These are phyloP conservation scores for Apomyelois bistriatella DNA, from an alignment of 2,888 invertebrate genomes.

Conservation along the genomic window DNA sequence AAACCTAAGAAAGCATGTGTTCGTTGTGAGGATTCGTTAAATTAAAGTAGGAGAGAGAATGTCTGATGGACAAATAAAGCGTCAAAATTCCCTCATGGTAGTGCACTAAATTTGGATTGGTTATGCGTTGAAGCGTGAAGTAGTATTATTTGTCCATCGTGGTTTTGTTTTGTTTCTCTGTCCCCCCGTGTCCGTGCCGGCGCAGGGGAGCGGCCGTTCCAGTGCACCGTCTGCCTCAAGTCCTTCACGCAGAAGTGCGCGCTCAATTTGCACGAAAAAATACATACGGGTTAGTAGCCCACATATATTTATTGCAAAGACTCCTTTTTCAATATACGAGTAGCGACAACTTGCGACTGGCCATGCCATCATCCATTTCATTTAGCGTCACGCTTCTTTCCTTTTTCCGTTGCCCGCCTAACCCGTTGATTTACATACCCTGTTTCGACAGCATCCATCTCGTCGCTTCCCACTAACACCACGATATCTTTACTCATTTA, in stretches of 20 bases:
- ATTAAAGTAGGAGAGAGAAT: slow-evolving; percentile 66
- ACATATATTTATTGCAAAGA: slow-evolving; percentile 70
- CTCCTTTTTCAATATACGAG: slow-evolving; percentile 53
- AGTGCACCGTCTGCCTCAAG: slow-evolving; percentile 82
- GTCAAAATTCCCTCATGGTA: slow-evolving; percentile 70
- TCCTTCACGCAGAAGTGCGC: slow-evolving; percentile 82
- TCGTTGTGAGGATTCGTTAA: slow-evolving; percentile 70
- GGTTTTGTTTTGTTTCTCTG: slow-evolving; percentile 80
- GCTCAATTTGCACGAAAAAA: slow-evolving; percentile 82
- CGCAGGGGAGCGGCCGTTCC: slow-evolving; percentile 81
- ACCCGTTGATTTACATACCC: slow-evolving; percentile 65
- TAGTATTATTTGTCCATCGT: slow-evolving; percentile 77
- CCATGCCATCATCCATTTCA: slow-evolving; percentile 59
- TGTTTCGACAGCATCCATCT: slow-evolving; percentile 64
- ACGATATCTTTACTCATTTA: slow-evolving; percentile 58
- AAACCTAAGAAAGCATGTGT: slow-evolving; percentile 77
- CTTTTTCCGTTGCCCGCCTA: slow-evolving; percentile 75
- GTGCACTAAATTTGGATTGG: slow-evolving; percentile 34
- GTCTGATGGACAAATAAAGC: slow-evolving; percentile 77
- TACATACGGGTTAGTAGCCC: slow-evolving; percentile 82
- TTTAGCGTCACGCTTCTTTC: slow-evolving; percentile 75
- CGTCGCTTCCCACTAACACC: slow-evolving; percentile 76
- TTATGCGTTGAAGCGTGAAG: slow-evolving; percentile 32
- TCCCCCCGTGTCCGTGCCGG: slow-evolving; percentile 66
- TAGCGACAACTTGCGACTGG: slow-evolving; percentile 56